Base-by-base conservation (phyloP, 2,797 vertebrate genomes). In the Diceros bicornis region DNA sequence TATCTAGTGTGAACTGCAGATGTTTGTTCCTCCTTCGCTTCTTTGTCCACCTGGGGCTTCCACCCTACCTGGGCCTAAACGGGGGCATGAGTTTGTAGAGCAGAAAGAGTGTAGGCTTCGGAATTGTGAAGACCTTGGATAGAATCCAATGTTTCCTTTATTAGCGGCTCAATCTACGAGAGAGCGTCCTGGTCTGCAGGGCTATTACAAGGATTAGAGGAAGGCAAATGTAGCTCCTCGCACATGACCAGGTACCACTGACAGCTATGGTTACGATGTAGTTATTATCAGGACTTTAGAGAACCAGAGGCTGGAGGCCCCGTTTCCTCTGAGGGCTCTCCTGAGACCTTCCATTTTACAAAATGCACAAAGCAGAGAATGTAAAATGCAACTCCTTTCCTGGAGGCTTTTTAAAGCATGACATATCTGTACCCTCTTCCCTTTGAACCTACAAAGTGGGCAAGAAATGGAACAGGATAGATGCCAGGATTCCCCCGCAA, bases 1-100 rank as follows among this genome's bases (percentile, higher is more conserved):
- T 34, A 71, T 74, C 66, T 68, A 47, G 86, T n/a, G 16, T 64
- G 94, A 87, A 89, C 66, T n/a, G 83, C 89, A 96, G 84, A 90
- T 94, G 93, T 69, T 34, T 37, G 68, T 69, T 86, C 57, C 88
- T 91, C 29, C 7, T 55, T 77, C 47, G 41, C 41, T 79, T 66
- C 79, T 92, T 75, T 20, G 74, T 84, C 25, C 61, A 78, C 34
- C 64, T 4, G 18, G 44, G 47, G 64, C 66, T 55, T 64, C 87
- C 25, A 61, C 9, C 25, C 41, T 41, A 27, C 32, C 9, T 12
- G 72, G 27, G 77, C 47, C 82, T 72, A 50, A 68, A 12, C 4
- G 3, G 37, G 84, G 68, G 47, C 81, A 64, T 0, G 0, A 66
- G 74, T 79, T 21, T 32, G 41, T 3, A 50, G 27, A 27, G 44